Base-by-base conservation (phyloP, 2,113 vertebrate species). In the Catharus bicknelli region DNA sequence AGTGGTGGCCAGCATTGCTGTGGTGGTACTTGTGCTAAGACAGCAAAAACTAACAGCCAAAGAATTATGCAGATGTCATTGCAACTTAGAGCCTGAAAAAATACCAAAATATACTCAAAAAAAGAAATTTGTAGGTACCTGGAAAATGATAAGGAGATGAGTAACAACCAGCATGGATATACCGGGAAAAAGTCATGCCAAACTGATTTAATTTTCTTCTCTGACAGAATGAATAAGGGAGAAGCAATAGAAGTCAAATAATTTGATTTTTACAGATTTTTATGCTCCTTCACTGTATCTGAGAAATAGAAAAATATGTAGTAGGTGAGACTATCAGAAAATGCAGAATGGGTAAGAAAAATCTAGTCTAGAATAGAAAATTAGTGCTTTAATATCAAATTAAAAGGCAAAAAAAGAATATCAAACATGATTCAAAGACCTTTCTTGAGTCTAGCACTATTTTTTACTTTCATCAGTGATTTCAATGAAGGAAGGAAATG, bases 201-300 rank as follows among this genome's bases (percentile, higher is more conserved):
- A 86, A 53, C 30, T 83, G 48, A 84, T 95, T 67, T 86, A 47
- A 81, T 88, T 90, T 95, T 90, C 40, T 89, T 84, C 64, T 77
- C 57, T 82, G 81, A 82, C 43, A 89, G 16, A 22, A 11, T 90
- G 78, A 95, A 81, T 75, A 87, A 89, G 30, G 22, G 11, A 78
- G 36, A 92, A 81, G 30, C 11, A 67, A 57, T 86, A 67, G 34
- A 62, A 92, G 34, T 86, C 14, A 94, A 88, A 79, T 58, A 73
- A 88, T 70, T 77, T 77, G 5, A 83, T 47, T 88, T 90, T 29
- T 74, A 74, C 1, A 1, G 23, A 48, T 90, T 78, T 93, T 89
- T 90, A 18, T 40, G 43, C 43, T 90, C 30, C 36, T 25, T 89
- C 15, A 47, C 27, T 3, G 0, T 81, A 50, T 73, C 51, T 77